Conservation (phyloP, 2,113 vertebrate genomes). For the Pluvianellus socialis region DNA sequence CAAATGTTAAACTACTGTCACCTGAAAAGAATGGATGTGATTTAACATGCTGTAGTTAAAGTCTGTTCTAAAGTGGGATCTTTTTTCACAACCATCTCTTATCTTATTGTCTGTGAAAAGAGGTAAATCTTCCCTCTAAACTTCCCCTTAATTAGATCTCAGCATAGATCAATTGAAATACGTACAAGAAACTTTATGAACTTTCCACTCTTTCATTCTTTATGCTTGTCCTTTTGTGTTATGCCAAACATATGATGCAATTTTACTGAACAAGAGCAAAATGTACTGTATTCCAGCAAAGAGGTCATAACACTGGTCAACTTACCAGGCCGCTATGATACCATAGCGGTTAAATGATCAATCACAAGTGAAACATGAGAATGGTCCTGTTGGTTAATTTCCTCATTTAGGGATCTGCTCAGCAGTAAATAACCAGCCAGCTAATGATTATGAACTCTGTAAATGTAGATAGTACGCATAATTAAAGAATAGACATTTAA, state of each 20-base stretch:
- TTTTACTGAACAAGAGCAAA: neutral
- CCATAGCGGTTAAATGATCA: neutral
- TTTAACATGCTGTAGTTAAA: neutral
- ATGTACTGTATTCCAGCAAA: neutral
- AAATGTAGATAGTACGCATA: neutral
- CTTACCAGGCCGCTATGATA: neutral
- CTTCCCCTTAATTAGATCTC: neutral
- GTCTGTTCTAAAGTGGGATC: neutral
- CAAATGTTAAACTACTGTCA: neutral
- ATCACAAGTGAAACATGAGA: neutral
- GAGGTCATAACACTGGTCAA: neutral
- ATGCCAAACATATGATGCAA: neutral
- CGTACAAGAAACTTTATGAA: neutral
- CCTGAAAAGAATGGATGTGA: slow-evolving; percentile 25
- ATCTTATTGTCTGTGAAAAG: neutral
- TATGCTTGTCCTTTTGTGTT: neutral
- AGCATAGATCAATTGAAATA: neutral
- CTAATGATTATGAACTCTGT: neutral
- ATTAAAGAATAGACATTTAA: neutral
- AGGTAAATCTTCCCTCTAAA: neutral
- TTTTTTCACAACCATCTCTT: neutral
- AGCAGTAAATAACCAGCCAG: neutral
- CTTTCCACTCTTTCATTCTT: neutral
- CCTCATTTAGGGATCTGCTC: neutral
- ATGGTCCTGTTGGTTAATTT: neutral